A percentile compares a stretch with the other conserved stretches of the same genome.
Evolutionary conservation across 1,140 invertebrate genomes (phyloP).

Genomic region (Bombus breviceps): DNA sequence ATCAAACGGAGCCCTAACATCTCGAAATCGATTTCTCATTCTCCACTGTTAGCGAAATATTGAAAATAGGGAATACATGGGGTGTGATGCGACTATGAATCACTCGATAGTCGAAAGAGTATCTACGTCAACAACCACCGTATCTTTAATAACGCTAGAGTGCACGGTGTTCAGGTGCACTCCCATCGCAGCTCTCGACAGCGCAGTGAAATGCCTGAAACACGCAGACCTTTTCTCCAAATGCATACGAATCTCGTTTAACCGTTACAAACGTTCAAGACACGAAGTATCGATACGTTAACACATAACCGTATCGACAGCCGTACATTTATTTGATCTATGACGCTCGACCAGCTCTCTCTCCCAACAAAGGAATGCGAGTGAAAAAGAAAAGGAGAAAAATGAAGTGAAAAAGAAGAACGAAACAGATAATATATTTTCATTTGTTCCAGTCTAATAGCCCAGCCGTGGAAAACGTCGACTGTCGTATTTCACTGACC

Average conservation of each 20-base stretch:
- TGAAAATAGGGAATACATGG: neutral
- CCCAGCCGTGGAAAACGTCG: conserved; percentile 6
- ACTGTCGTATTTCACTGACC: conserved; percentile 24
- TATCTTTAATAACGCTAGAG: neutral
- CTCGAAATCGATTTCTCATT: neutral
- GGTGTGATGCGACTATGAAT: neutral
- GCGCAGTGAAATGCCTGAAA: neutral
- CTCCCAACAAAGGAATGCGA: neutral
- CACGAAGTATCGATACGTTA: neutral
- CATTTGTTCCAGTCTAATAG: conserved; percentile 45
- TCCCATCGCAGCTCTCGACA: neutral
- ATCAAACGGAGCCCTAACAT: neutral
- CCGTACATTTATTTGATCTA: conserved; percentile 25
- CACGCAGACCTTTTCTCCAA: neutral
- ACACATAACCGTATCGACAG: neutral
- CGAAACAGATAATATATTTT: conserved; percentile 14
- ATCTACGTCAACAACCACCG: neutral
- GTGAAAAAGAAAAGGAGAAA: neutral
- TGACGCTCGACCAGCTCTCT: neutral
- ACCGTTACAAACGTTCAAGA: conserved; percentile 15
- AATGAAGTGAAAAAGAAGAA: neutral
- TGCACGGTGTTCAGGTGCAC: neutral
- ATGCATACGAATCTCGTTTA: neutral
- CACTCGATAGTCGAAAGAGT: neutral
- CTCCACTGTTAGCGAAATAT: accelerated